Evolutionary conservation across 2,888 invertebrate species (phyloP).

Genomic region (Melikaiella ostensackeni): DNA sequence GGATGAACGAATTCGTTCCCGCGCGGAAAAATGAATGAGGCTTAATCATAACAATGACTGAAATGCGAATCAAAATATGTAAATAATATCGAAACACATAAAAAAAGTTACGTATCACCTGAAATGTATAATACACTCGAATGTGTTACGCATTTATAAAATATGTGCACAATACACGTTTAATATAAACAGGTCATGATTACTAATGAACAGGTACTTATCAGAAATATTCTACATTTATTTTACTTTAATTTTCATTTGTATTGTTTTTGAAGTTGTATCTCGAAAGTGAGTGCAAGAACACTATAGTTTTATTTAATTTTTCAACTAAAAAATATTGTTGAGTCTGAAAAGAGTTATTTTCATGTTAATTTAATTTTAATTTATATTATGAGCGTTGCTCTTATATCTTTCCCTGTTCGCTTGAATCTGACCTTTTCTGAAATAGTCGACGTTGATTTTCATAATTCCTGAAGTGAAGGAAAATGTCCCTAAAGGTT

Average conservation of each 20-base stretch:
- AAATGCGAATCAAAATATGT: not conserved
- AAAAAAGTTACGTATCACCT: not conserved
- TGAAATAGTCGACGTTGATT: not conserved
- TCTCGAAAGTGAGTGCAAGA: not conserved
- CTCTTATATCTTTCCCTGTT: not conserved
- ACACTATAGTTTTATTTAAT: not conserved
- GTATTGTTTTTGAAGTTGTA: not conserved
- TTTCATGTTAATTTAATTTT: not conserved
- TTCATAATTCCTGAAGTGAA: not conserved
- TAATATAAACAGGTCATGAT: not conserved
- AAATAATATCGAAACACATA: not conserved
- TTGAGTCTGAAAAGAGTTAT: not conserved
- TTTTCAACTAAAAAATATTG: not conserved
- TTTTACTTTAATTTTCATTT: not conserved
- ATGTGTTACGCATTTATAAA: not conserved
- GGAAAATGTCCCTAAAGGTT: slow-evolving; percentile 1
- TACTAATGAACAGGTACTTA: not conserved
- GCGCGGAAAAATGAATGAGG: not conserved
- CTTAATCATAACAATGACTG: not conserved
- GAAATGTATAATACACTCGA: not conserved
- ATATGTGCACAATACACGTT: not conserved
- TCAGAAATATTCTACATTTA: not conserved
- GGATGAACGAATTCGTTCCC: not conserved
- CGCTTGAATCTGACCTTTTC: not conserved
- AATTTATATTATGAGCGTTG: no score